phyloP scores from a whole-genome alignment of 2,888 invertebrate genomes.

The Oxyscelio sp. region DNA sequence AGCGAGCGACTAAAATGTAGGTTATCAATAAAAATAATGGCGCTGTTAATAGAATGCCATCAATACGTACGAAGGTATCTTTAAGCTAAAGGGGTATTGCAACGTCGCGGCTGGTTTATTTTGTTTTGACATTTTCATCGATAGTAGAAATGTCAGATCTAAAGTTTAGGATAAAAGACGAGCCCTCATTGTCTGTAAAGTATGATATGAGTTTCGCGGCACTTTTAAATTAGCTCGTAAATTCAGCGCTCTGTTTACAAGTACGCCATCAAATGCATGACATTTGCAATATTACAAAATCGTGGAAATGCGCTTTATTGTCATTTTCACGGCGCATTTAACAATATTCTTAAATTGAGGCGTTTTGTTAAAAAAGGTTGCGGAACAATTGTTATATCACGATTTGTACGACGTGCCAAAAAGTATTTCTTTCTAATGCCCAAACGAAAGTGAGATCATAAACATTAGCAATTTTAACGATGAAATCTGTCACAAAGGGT shows the following conservation, averaged over 20 bases:
- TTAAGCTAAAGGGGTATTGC: constrained; percentile 35
- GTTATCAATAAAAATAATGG: constrained; percentile 67
- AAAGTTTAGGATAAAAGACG: constrained; percentile 76
- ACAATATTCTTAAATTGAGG: constrained; percentile 55
- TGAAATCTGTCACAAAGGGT: constrained; percentile 34
- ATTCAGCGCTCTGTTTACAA: constrained; percentile 55
- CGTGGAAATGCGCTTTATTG: constrained; percentile 53
- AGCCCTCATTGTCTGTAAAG: constrained; percentile 72
- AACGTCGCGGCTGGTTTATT: constrained; percentile 54
- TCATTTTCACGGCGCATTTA: constrained; percentile 59
- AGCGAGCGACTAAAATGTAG: constrained; percentile 51
- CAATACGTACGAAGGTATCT: constrained; percentile 48
- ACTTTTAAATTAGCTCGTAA: constrained; percentile 74
- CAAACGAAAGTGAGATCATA: constrained; percentile 27
- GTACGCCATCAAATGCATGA: constrained; percentile 61
- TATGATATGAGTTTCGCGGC: constrained; percentile 63
- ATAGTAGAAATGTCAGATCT: constrained; percentile 75
- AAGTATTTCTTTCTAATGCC: background rate
- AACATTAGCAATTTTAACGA: constrained; percentile 41
- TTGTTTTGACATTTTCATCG: constrained; percentile 76
- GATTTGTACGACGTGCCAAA: background rate
- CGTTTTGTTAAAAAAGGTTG: constrained; percentile 53
- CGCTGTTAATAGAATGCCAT: constrained; percentile 54
- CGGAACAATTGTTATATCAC: constrained; percentile 23
- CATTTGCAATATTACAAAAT: constrained; percentile 69